Conservation (phyloP, 2,113 vertebrate genomes). For the Heteronetta atricapilla region DNA sequence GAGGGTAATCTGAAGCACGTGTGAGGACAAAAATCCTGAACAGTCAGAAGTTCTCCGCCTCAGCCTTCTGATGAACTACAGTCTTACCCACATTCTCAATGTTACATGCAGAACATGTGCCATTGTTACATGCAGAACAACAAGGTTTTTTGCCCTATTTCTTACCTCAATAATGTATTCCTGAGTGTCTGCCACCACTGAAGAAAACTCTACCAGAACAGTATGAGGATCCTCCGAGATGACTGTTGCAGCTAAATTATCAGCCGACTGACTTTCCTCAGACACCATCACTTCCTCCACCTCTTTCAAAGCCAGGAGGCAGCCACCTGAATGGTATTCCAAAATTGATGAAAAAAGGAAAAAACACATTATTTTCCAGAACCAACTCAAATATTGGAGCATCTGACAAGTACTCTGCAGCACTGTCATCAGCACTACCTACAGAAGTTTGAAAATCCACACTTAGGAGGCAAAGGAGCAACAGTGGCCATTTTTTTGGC, state of each 20-base stretch:
- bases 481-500: neutral
- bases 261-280: constrained; percentile 78
- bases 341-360: neutral
- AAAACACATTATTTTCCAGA: neutral
- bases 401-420: accelerated
- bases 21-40: neutral
- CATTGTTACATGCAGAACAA: neutral
- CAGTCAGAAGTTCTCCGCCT: neutral
- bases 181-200: constrained; percentile 95
- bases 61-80: neutral
- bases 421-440: neutral
- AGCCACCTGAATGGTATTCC: constrained; percentile 83
- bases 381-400: neutral
- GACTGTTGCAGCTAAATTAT: constrained; percentile 79
- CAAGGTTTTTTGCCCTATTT: neutral
- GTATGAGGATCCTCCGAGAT: constrained; percentile 91
- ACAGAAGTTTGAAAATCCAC: neutral
- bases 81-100: neutral
- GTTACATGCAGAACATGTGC: neutral
- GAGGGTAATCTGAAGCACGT: neutral
- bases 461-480: neutral
- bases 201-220: constrained; percentile 95
- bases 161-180: constrained; percentile 97
- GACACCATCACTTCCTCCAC: constrained; percentile 72
- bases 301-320: constrained; percentile 80